A percentile compares a stretch with the other conserved stretches of the same genome.
These are phyloP conservation scores for Ptychobarbus kaznakovi DNA, from an alignment of 2,797 vertebrate genomes.

Conservation along the genomic window DNA sequence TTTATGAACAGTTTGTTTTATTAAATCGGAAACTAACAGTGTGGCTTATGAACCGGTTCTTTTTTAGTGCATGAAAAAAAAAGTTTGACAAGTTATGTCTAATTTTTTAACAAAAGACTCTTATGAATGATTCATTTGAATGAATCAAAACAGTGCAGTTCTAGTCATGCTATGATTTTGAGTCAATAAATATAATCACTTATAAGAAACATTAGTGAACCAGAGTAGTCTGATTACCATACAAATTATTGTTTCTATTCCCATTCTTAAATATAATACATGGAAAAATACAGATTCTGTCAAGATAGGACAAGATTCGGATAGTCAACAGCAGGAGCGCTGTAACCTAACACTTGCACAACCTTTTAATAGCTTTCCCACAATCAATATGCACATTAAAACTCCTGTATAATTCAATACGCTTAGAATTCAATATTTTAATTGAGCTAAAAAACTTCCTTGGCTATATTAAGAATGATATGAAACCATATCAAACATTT, in stretches of 20 bases:
- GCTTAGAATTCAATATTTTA: background rate
- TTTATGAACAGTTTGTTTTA: background rate
- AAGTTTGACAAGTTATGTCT: background rate
- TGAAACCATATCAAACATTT: background rate
- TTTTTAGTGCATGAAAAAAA: background rate
- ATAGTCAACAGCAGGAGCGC: constrained; percentile 8
- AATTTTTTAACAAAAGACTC: background rate
- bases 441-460: constrained; percentile 28
- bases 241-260: background rate
- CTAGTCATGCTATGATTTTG: background rate
- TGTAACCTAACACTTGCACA: constrained; percentile 11
- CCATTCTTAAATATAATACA: background rate
- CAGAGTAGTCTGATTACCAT: background rate
- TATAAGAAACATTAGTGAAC: background rate
- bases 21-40: background rate
- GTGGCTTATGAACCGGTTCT: background rate
- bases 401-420: constrained; percentile 27
- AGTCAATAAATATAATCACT: background rate
- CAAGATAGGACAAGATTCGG: constrained; percentile 2
- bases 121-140: background rate
- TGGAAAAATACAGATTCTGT: background rate
- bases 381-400: constrained; percentile 33
- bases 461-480: constrained; percentile 18
- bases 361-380: constrained; percentile 34
- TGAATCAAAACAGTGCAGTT: background rate